These are phyloP conservation scores for Timandra comae DNA, from an alignment of 2,888 invertebrate species.

Conservation along the genomic window DNA sequence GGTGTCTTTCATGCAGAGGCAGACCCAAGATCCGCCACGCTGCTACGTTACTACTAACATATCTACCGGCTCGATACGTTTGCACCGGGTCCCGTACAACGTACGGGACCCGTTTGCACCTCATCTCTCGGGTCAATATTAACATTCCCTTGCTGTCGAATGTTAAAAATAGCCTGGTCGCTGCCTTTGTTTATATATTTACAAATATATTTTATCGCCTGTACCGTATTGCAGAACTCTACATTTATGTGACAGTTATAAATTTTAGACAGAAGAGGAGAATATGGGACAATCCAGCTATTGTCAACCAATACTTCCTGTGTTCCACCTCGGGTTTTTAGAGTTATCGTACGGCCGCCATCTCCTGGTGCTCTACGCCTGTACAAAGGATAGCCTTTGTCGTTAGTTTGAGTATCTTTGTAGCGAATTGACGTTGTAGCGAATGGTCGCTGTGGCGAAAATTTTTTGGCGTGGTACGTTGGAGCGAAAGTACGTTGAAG, in stretches of 20 bases:
- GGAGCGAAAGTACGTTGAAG: too few relatives aligned
- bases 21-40: too few relatives aligned
- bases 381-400: conserved; percentile 30
- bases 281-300: conserved; percentile 19
- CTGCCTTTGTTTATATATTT: too few relatives aligned
- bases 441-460: too few relatives aligned
- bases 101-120: too few relatives aligned
- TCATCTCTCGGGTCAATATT: too few relatives aligned
- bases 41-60: conserved; percentile 19
- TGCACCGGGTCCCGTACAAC: too few relatives aligned
- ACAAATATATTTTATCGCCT: conserved; percentile 20
- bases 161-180: too few relatives aligned
- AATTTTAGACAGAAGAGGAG: conserved; percentile 15
- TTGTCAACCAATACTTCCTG: conserved; percentile 14
- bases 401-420: conserved; percentile 21
- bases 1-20: too few relatives aligned
- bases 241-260: conserved; percentile 19
- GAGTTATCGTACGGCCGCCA: conserved; percentile 13
- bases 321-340: conserved; percentile 4
- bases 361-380: conserved; percentile 22
- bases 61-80: conserved; percentile 17
- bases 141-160: conserved; percentile 23
- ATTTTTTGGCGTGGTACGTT: too few relatives aligned
- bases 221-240: conserved; percentile 16
- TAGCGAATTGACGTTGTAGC: too few relatives aligned